Evolutionary conservation across 2,888 invertebrate species (phyloP).

Genomic region (Epinotia ramella): DNA sequence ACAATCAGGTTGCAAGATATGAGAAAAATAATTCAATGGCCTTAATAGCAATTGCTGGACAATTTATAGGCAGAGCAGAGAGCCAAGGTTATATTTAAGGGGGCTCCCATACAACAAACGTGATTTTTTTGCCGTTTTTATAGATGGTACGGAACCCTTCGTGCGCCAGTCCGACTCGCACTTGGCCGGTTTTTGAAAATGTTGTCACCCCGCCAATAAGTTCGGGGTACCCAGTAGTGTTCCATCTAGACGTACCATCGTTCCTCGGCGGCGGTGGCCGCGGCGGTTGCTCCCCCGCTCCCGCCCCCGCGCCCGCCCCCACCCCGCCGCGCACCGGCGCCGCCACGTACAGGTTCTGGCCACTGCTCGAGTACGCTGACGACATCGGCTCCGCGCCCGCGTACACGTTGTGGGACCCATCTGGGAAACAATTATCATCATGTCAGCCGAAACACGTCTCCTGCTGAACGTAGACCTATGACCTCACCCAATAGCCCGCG

Average conservation of each 20-base stretch:
- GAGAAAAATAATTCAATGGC: too few species aligned
- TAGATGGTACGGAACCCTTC: too few species aligned
- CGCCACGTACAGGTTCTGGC: slow-evolving; percentile 96
- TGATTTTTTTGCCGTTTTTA: too few species aligned
- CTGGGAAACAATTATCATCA: slow-evolving; percentile 52
- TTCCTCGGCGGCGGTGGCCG: slow-evolving; percentile 94
- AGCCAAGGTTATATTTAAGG: too few species aligned
- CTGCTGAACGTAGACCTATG: too few species aligned
- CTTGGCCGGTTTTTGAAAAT: too few species aligned
- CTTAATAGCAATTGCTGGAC: too few species aligned
- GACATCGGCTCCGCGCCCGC: slow-evolving; percentile 68
- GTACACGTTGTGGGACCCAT: slow-evolving; percentile 69
- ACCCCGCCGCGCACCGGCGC: slow-evolving; percentile 89
- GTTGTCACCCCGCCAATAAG: not conserved
- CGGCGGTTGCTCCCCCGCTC: slow-evolving; percentile 87
- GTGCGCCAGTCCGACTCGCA: too few species aligned
- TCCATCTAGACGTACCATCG: slow-evolving; percentile 85
- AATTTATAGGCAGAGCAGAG: too few species aligned
- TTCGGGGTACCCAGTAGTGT: not conserved
- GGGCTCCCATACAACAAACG: too few species aligned
- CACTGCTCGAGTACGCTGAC: slow-evolving; percentile 87
- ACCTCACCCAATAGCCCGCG: too few species aligned
- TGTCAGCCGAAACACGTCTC: not conserved
- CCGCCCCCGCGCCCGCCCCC: slow-evolving; percentile 88
- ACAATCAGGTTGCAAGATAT: too few species aligned